A percentile compares a stretch with the other conserved stretches of the same genome.
These are phyloP conservation scores for Aromia moschata DNA, from an alignment of 2,888 invertebrate species.

Conservation along the genomic window DNA sequence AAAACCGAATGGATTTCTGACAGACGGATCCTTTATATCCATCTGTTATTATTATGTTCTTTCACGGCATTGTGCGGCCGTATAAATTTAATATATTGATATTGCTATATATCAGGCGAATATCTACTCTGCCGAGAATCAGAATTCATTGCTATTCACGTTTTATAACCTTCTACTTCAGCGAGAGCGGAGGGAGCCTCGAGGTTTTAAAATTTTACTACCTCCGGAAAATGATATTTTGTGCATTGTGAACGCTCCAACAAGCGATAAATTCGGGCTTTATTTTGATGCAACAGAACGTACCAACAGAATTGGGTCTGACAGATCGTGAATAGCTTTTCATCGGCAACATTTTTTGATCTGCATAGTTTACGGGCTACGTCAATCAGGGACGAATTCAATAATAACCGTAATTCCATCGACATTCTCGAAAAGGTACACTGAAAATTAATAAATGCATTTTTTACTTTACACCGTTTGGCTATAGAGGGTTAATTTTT, in stretches of 20 bases:
- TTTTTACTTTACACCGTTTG: no score
- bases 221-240: slow-evolving; percentile 8
- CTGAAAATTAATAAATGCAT: no score
- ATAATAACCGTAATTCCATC: background rate
- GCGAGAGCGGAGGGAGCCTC: slow-evolving; percentile 9
- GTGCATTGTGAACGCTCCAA: slow-evolving; percentile 1
- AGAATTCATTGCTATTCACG: slow-evolving; percentile 16
- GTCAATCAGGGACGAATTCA: background rate
- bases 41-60: slow-evolving; percentile 35
- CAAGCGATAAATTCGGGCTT: slow-evolving; percentile 11
- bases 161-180: slow-evolving; percentile 8
- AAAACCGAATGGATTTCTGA: slow-evolving; percentile 17
- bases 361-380: background rate
- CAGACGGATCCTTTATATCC: slow-evolving; percentile 24
- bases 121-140: slow-evolving; percentile 20
- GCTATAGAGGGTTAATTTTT: no score
- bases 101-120: slow-evolving; percentile 30
- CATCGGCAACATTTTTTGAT: background rate
- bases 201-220: slow-evolving; percentile 16
- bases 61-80: slow-evolving; percentile 28
- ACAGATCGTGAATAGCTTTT: background rate
- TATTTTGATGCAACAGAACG: slow-evolving; percentile 2
- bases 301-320: background rate
- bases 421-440: no score
- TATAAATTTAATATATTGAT: slow-evolving; percentile 36